A percentile compares a stretch with the other conserved stretches of the same genome.
phyloP scores from a whole-genome alignment of 2,888 invertebrate species.

The Leptinotarsa peninsularis region DNA sequence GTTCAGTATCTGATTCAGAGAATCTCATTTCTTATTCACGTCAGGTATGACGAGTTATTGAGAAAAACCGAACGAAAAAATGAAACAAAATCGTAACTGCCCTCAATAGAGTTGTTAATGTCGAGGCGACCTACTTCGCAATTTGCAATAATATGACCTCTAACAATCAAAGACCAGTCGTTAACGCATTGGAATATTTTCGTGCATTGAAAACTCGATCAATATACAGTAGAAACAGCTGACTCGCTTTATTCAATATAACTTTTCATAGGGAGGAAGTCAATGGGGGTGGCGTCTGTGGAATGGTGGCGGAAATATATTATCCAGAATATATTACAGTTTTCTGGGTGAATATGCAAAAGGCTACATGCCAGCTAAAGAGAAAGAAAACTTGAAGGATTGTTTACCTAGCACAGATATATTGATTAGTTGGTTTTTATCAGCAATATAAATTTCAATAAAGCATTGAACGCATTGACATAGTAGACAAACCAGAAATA shows the following conservation, averaged over 20 bases:
- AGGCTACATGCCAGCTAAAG: too few relatives aligned
- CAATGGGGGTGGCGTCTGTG: background rate
- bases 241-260: background rate
- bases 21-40: conserved; percentile 7
- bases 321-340: too few relatives aligned
- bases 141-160: conserved; percentile 21
- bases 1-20: background rate
- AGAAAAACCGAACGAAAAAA: conserved; percentile 18
- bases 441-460: too few relatives aligned
- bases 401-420: too few relatives aligned
- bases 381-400: too few relatives aligned
- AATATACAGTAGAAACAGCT: conserved; percentile 13
- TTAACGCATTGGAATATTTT: conserved; percentile 13
- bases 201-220: conserved; percentile 9
- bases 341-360: too few relatives aligned
- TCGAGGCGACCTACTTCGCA: conserved; percentile 22
- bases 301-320: background rate
- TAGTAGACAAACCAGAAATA: too few relatives aligned
- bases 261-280: background rate
- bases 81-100: conserved; percentile 22
- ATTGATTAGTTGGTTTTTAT: too few relatives aligned
- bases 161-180: background rate
- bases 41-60: conserved; percentile 11
- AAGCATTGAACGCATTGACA: too few relatives aligned
- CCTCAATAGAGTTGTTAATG: conserved; percentile 22